A percentile compares a stretch with the other conserved stretches of the same genome.
Conservation (phyloP, 2,888 invertebrate genomes). For the Chloroclystis v-ata region DNA sequence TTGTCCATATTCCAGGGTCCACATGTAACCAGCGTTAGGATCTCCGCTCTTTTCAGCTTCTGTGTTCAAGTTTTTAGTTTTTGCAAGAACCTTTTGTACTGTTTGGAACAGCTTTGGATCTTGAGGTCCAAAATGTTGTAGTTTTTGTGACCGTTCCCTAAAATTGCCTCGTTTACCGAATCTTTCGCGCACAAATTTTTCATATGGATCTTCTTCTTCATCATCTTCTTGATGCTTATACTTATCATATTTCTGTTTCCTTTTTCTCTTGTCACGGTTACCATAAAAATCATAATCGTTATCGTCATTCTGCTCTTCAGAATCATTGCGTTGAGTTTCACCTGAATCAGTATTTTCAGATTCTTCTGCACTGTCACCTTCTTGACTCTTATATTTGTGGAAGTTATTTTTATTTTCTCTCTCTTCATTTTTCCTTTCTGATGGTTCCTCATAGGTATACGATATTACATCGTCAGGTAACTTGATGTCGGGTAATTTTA, state of each 20-base stretch:
- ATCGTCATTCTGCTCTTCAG: conserved; percentile 24
- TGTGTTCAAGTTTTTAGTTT: conserved; percentile 56
- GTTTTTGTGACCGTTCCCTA: conserved; percentile 52
- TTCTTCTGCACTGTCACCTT: conserved; percentile 32
- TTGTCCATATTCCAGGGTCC: conserved; percentile 75
- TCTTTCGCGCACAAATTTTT: conserved; percentile 68
- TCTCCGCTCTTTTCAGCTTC: conserved; percentile 63
- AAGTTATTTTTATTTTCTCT: conserved; percentile 32
- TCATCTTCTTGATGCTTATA: conserved; percentile 33
- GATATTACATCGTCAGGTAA: conserved; percentile 67
- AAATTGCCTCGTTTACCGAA: conserved; percentile 63
- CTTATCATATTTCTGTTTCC: conserved; percentile 34
- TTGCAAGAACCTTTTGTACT: conserved; percentile 59
- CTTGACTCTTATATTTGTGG: conserved; percentile 40
- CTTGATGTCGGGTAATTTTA: conserved; percentile 69
- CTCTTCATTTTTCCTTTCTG: conserved; percentile 35
- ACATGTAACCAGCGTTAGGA: conserved; percentile 70
- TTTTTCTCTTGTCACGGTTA: conserved; percentile 31
- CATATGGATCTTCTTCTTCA: conserved; percentile 60
- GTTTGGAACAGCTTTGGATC: conserved; percentile 54
- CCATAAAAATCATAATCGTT: conserved; percentile 31
- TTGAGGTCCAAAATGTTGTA: conserved; percentile 37
- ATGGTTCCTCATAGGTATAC: conserved; percentile 46
- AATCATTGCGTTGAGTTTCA: conserved; percentile 32
- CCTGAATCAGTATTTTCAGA: conserved; percentile 29